Evolutionary conservation across 2,888 invertebrate genomes (phyloP).

Genomic region (Ypsolopha scabrella): DNA sequence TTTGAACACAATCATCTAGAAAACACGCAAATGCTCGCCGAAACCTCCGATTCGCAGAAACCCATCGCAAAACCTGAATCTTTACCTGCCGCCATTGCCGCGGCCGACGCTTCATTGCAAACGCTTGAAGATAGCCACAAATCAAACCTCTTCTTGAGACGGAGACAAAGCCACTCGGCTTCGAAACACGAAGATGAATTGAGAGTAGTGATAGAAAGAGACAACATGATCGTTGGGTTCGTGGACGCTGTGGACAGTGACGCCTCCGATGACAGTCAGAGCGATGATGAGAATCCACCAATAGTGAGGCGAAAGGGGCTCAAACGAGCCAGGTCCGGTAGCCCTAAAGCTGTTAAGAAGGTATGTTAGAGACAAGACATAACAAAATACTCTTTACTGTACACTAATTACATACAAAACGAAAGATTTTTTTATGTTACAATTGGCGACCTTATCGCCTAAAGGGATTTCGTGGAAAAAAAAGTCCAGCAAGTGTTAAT

Average conservation of each 20-base stretch:
- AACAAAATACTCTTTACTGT: too few species aligned
- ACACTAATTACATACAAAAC: too few species aligned
- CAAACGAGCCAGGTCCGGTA: constrained; percentile 39
- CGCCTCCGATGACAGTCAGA: constrained; percentile 43
- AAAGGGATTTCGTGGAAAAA: too few species aligned
- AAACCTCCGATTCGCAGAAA: not conserved
- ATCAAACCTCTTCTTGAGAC: constrained; percentile 30
- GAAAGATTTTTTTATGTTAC: too few species aligned
- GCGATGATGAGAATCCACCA: constrained; percentile 32
- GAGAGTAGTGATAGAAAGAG: constrained; percentile 57
- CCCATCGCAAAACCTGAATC: not conserved
- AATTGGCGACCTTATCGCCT: too few species aligned
- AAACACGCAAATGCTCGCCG: not conserved
- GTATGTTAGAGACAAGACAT: constrained; percentile 17
- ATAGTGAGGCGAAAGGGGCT: constrained; percentile 27
- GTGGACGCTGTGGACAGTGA: constrained; percentile 52
- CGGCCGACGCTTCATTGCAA: not conserved
- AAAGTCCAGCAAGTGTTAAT: too few species aligned
- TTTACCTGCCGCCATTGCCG: not conserved
- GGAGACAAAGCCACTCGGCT: constrained; percentile 26
- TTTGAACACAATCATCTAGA: constrained; percentile 43
- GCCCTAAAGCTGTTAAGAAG: constrained; percentile 37
- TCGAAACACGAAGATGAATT: constrained; percentile 43
- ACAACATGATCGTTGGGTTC: constrained; percentile 61
- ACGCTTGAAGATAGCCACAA: constrained; percentile 16